phyloP scores from a whole-genome alignment of 2,797 vertebrate species.

The Eidolon dupreanum region DNA sequence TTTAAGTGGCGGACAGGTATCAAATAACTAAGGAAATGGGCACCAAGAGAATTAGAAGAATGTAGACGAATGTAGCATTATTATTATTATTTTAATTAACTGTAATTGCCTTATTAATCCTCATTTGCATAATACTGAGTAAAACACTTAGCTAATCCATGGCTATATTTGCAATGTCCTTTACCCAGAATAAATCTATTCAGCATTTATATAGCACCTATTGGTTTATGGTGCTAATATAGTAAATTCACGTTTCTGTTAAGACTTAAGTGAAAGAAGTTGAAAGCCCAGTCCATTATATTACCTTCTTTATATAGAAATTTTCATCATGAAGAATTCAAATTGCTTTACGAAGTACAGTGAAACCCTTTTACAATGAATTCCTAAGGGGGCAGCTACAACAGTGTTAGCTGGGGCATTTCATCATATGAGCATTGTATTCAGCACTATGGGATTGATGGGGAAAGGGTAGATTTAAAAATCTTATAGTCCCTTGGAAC shows the following conservation, averaged over 20 bases:
- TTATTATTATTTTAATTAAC: constrained; percentile 72
- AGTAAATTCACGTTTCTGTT: constrained; percentile 81
- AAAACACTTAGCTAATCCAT: constrained; percentile 72
- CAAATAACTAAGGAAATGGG: constrained; percentile 25
- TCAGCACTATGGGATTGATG: constrained; percentile 30
- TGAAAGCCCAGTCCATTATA: constrained; percentile 79
- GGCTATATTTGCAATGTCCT: constrained; percentile 68
- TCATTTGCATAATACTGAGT: constrained; percentile 66
- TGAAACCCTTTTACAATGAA: constrained; percentile 74
- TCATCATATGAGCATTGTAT: neutral
- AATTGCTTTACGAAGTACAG: constrained; percentile 74
- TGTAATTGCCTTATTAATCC: constrained; percentile 74
- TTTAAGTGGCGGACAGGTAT: neutral
- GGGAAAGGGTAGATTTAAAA: neutral
- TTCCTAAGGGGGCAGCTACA: constrained; percentile 56
- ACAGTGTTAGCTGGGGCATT: neutral
- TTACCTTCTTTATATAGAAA: constrained; percentile 74
- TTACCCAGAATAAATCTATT: constrained; percentile 73
- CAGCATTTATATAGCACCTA: constrained; percentile 76
- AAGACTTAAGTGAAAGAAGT: constrained; percentile 76
- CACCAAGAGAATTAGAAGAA: constrained; percentile 49
- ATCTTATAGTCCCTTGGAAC: neutral
- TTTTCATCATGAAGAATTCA: constrained; percentile 75
- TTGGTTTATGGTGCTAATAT: constrained; percentile 80
- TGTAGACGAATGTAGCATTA: constrained; percentile 44